phyloP scores from a whole-genome alignment of 2,113 vertebrate genomes.

The Syngnathus typhle region DNA sequence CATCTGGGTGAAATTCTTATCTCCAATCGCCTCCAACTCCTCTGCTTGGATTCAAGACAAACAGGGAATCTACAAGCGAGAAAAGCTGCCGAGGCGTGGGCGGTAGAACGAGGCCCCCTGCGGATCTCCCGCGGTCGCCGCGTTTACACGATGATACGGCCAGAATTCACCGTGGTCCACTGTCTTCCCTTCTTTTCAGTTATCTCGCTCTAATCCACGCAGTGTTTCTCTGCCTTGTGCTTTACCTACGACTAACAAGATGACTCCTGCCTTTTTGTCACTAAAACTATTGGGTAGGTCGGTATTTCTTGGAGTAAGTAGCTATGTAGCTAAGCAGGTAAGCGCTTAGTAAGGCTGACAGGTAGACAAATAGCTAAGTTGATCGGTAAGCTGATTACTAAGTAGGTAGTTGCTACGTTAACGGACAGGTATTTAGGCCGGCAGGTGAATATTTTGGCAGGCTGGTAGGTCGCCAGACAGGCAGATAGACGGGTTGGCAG shows the following conservation, averaged over 20 bases:
- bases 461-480: no score
- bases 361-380: no score
- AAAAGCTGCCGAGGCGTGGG: no score
- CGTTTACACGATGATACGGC: neutral
- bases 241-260: neutral
- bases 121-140: neutral
- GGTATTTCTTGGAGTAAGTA: no score
- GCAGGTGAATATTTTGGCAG: no score
- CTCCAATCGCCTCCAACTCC: neutral
- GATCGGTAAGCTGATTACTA: no score
- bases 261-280: neutral
- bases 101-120: neutral
- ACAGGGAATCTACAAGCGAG: neutral
- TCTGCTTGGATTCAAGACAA: neutral
- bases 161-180: neutral
- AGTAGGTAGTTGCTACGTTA: neutral
- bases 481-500: no score
- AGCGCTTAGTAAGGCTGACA: no score
- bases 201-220: neutral
- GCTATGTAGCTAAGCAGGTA: no score
- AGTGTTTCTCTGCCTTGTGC: neutral
- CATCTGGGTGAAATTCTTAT: neutral
- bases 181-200: neutral
- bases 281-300: neutral
- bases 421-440: no score